Conservation (phyloP, 2,113 vertebrate species). For the Myotis davidii region DNA sequence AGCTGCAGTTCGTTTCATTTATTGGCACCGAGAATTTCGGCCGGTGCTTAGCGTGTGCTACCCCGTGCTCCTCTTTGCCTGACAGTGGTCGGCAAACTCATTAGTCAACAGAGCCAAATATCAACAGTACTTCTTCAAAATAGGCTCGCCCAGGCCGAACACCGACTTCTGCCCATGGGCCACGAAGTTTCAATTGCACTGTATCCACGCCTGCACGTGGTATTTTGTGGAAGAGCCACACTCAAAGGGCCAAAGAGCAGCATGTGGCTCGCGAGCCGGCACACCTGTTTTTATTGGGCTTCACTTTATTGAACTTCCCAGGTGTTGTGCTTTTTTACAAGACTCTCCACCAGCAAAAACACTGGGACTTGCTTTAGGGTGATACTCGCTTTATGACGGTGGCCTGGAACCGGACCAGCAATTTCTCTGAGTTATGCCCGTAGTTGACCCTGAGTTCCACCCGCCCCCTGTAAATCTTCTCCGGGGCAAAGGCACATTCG, state of each 20-base stretch:
- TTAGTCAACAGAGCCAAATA: no score
- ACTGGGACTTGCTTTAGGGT: not conserved
- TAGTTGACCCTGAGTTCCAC: not conserved
- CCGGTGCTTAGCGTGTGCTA: not conserved
- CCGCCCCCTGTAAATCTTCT: not conserved
- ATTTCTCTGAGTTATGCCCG: not conserved
- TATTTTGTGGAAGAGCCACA: no score
- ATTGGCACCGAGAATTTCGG: not conserved
- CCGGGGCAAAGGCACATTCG: not conserved
- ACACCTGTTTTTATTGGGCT: not conserved
- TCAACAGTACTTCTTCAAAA: no score
- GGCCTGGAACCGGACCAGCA: not conserved
- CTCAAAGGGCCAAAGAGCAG: no score
- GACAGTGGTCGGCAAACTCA: no score
- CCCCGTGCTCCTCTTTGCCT: not conserved
- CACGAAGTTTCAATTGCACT: no score
- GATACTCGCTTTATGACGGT: not conserved
- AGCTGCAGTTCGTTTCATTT: not conserved
- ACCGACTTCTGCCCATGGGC: no score
- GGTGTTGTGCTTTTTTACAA: not conserved
- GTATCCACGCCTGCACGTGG: no score
- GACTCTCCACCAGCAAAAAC: not conserved
- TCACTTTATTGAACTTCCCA: not conserved
- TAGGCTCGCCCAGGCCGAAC: no score
- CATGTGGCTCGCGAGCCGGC: no score